A percentile compares a stretch with the other conserved stretches of the same genome.
Conservation (phyloP, 2,797 vertebrate genomes). For the Masticophis lateralis region DNA sequence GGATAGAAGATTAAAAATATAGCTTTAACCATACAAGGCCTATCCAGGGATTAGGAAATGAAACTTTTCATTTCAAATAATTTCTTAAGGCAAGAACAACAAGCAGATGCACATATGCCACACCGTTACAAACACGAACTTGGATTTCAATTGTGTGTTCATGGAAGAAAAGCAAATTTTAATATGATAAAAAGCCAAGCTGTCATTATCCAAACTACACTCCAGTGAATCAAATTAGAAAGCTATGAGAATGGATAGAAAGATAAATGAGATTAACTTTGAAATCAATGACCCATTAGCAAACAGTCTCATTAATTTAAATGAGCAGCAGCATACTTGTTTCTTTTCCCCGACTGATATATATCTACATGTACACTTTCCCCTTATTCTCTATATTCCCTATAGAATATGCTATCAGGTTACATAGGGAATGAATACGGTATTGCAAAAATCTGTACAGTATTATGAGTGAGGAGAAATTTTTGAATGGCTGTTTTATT, state of each 20-base stretch:
- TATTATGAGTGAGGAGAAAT: background rate
- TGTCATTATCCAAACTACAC: background rate
- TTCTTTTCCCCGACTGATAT: background rate
- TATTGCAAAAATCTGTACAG: background rate
- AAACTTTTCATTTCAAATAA: background rate
- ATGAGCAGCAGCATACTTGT: background rate
- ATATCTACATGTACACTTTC: background rate
- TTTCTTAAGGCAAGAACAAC: background rate
- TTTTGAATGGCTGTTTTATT: background rate
- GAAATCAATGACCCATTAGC: conserved; percentile 1
- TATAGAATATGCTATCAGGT: background rate
- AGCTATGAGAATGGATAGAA: background rate
- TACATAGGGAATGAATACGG: background rate
- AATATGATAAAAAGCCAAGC: background rate
- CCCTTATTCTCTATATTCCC: background rate
- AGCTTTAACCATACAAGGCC: background rate
- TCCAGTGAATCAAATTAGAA: background rate
- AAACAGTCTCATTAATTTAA: background rate
- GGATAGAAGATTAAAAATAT: background rate
- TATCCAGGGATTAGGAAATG: background rate
- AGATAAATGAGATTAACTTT: conserved; percentile 1
- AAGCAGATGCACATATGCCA: background rate
- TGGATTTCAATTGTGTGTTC: background rate
- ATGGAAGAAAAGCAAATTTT: background rate
- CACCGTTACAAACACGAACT: background rate